Evolutionary conservation across 2,113 vertebrate species (phyloP).

Genomic region (Amazona guildingii): DNA sequence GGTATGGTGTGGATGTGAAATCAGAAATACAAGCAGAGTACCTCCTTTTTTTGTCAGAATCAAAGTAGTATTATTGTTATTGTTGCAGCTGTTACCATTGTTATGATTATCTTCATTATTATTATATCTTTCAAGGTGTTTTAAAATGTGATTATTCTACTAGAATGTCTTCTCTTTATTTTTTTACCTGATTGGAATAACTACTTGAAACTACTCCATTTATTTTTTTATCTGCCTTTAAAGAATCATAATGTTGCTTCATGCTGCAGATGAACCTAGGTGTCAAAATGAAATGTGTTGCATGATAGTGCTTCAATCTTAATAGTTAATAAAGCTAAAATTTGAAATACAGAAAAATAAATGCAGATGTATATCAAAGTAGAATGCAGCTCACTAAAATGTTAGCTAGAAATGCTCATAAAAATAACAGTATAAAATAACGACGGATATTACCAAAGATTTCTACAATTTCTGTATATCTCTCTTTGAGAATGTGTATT

Average conservation of each 20-base stretch:
- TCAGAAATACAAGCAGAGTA: not conserved
- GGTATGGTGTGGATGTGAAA: not conserved
- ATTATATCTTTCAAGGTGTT: not conserved
- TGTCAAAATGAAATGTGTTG: not conserved
- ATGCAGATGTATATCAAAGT: not conserved
- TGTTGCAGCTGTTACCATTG: no score
- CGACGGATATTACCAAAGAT: not conserved
- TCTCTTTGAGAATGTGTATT: not conserved
- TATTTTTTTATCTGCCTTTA: not conserved
- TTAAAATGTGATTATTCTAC: not conserved
- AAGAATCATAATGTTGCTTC: not conserved
- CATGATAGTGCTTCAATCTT: fast-evolving
- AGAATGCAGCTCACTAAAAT: not conserved
- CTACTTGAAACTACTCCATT: not conserved
- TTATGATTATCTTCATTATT: not conserved
- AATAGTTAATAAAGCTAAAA: not conserved
- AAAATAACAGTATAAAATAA: not conserved
- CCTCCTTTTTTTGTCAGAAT: not conserved
- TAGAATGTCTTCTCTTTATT: not conserved
- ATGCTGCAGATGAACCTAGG: not conserved
- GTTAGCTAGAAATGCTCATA: not conserved
- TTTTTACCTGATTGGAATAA: not conserved
- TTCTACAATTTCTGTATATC: not conserved
- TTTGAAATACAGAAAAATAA: not conserved
- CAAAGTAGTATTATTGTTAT: not conserved